phyloP scores from a whole-genome alignment of 2,888 invertebrate species.

The Drosophila kanekoi region DNA sequence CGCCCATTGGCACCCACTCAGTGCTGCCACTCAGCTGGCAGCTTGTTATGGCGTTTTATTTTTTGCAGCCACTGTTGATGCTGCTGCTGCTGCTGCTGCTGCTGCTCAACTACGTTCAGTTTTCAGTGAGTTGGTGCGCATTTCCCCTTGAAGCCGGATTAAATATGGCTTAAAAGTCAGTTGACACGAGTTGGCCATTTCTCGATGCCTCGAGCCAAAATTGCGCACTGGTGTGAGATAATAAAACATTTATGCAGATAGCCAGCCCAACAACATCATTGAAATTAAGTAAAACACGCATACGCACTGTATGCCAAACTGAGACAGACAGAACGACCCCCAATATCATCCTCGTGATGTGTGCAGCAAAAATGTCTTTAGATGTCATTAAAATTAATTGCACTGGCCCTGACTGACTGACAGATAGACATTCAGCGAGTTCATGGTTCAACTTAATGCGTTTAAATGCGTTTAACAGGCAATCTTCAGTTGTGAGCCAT shows the following conservation, averaged over 20 bases:
- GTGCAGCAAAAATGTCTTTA: constrained; percentile 56
- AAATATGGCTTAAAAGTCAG: constrained; percentile 79
- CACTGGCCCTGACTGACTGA: constrained; percentile 23
- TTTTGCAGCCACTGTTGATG: constrained; percentile 21
- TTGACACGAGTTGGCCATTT: constrained; percentile 78
- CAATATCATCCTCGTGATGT: constrained; percentile 13
- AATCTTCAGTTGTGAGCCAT: background rate
- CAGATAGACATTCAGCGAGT: constrained; percentile 3
- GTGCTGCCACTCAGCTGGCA: constrained; percentile 40
- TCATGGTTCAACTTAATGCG: constrained; percentile 27
- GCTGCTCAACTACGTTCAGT: constrained; percentile 14
- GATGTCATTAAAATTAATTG: constrained; percentile 70
- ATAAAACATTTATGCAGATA: constrained; percentile 78
- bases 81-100: background rate
- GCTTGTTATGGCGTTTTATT: constrained; percentile 54
- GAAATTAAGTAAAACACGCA: constrained; percentile 71
- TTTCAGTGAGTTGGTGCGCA: constrained; percentile 52
- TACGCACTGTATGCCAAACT: constrained; percentile 43
- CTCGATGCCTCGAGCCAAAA: constrained; percentile 58
- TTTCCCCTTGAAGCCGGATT: constrained; percentile 70
- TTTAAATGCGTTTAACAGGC: constrained; percentile 9
- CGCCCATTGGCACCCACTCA: constrained; percentile 21
- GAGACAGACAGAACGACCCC: background rate
- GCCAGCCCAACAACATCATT: constrained; percentile 65
- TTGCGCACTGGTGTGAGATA: constrained; percentile 72